Evolutionary conservation across 2,797 vertebrate species (phyloP), one percentile per base, ranked within the genome.

Genomic region (Oreochromis grahami): DNA sequence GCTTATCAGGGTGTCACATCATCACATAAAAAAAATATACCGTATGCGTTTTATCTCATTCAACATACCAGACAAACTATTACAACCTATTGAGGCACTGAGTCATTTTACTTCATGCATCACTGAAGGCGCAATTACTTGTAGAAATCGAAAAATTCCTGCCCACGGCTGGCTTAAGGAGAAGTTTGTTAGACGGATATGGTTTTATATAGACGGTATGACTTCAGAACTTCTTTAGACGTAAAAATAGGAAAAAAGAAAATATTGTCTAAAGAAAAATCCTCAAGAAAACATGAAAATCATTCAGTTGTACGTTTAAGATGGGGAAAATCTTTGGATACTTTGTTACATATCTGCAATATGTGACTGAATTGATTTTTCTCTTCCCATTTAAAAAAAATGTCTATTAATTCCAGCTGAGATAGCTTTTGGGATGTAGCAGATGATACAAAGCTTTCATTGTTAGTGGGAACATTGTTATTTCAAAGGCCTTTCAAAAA

Each of bases 361-460:
- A 76, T 51, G 84, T 63, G 70, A 79, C 84, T 84, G 76, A 88
- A 90, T 65, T 88, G 65, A 83, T 74, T 91, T 90, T 94, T 52
- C 76, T 90, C 87, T 78, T 50, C 78, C 60, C 2, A 3, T 77
- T 83, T 78, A 90, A 93, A 94, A 55, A 91, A 94, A 96, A 93
- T 95, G 91, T 82, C 88, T 88, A 95, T 97, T 97, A 97, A 93
- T 97, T 97, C 96, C 96, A 98, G 95, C 95, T 94, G 94, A 97
- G 90, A 95, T 96, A 96, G 91, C 94, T 96, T 96, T 97, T 96
- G 94, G 94, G 95, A 96, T 94, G 94, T 93, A 84, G 83, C 80
- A 70, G 77, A 82, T 12, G 13, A 89, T 68, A 95, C 90, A 96
- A 96, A 96, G 95, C 91, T 89, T 87, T 94, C 89, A 96, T 96